Evolutionary conservation across 1,140 invertebrate species (phyloP).

Genomic region (Trachelipus rathkii): DNA sequence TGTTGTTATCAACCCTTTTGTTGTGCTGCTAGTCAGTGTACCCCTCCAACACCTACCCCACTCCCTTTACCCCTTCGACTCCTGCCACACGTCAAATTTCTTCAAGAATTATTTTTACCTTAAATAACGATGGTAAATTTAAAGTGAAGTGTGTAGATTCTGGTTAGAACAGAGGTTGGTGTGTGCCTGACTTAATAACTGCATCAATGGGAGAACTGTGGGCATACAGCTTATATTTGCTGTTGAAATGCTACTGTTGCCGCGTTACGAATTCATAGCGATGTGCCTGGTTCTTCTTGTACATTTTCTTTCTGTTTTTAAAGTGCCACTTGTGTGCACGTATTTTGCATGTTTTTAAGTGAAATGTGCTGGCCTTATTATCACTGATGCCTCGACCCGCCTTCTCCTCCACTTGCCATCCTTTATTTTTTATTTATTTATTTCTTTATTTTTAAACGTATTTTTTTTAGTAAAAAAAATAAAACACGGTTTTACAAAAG

Average conservation of each 20-base stretch:
- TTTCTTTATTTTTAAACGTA: constrained; percentile 27
- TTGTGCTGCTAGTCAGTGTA: constrained; percentile 33
- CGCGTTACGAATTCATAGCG: constrained; percentile 26
- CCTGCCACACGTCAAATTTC: constrained; percentile 26
- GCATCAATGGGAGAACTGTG: constrained; percentile 8
- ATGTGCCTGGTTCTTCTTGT: constrained; percentile 31
- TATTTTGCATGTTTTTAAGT: constrained; percentile 40
- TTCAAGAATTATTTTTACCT: background rate
- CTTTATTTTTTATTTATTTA: constrained; percentile 36
- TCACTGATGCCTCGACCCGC: constrained; percentile 40
- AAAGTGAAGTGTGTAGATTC: constrained; percentile 37
- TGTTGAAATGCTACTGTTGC: constrained; percentile 6
- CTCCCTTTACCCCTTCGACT: constrained; percentile 27
- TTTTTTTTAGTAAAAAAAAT: background rate
- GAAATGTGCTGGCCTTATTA: constrained; percentile 34
- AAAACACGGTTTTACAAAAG: background rate
- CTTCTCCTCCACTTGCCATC: constrained; percentile 38
- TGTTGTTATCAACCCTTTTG: constrained; percentile 12
- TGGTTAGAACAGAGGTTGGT: constrained; percentile 33
- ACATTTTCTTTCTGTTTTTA: constrained; percentile 22
- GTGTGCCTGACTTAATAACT: constrained; percentile 4
- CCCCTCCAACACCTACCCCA: constrained; percentile 21
- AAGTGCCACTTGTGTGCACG: constrained; percentile 43
- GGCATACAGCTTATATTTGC: background rate
- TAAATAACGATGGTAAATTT: background rate